Percentiles rank a stretch among this genome's conserved stretches.
These are phyloP conservation scores for Eupithecia subumbrata DNA, from an alignment of 2,888 invertebrate species.

Conservation along the genomic window DNA sequence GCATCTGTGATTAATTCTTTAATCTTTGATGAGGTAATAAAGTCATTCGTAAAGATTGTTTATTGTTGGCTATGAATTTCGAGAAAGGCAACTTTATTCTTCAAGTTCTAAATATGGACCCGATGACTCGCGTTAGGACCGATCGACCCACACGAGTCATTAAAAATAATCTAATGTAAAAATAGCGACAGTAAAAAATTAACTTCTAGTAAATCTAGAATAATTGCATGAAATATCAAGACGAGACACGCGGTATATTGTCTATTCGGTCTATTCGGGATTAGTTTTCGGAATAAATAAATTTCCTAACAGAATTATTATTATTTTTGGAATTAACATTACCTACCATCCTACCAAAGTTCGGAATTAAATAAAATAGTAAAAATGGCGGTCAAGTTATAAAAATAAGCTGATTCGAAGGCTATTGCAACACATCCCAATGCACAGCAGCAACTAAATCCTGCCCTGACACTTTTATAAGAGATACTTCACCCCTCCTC, in stretches of 20 bases:
- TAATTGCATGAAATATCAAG: too few species aligned
- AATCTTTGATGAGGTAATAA: constrained; percentile 69
- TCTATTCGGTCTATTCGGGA: too few species aligned
- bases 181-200: too few species aligned
- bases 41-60: constrained; percentile 38
- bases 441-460: constrained; percentile 70
- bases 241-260: too few species aligned
- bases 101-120: neutral
- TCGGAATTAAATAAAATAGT: neutral
- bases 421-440: constrained; percentile 57
- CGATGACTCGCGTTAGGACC: too few species aligned
- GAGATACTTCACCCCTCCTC: constrained; percentile 68
- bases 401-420: constrained; percentile 36
- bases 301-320: too few species aligned
- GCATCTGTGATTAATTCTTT: constrained; percentile 73
- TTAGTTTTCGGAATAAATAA: too few species aligned
- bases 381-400: constrained; percentile 24
- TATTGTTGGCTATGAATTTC: constrained; percentile 38
- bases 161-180: too few species aligned
- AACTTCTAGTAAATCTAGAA: too few species aligned
- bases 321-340: too few species aligned
- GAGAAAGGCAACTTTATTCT: neutral
- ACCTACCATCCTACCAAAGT: too few species aligned
- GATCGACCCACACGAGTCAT: too few species aligned
- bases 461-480: constrained; percentile 78